phyloP scores from a whole-genome alignment of 1,140 invertebrate genomes.

The Drosophila sechellia region DNA sequence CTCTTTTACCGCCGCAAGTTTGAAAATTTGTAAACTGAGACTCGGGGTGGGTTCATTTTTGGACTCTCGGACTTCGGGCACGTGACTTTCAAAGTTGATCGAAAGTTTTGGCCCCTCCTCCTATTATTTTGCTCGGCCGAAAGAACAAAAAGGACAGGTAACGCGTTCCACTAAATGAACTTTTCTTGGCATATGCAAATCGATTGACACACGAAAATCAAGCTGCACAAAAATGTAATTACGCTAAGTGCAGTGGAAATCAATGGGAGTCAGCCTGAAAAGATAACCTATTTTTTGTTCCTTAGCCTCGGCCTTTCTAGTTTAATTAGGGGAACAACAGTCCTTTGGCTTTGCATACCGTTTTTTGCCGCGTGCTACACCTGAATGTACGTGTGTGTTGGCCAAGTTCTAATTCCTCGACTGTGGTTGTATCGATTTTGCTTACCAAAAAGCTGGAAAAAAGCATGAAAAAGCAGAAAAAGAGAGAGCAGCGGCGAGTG shows the following conservation, averaged over 20 bases:
- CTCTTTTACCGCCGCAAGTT: conserved; percentile 16
- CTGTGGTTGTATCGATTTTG: conserved; percentile 45
- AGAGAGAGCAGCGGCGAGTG: conserved; percentile 3
- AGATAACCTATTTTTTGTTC: conserved; percentile 16
- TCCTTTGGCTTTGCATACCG: conserved; percentile 16
- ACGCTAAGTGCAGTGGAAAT: conserved; percentile 70
- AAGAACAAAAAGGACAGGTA: background rate
- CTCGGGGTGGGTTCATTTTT: conserved; percentile 25
- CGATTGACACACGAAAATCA: conserved; percentile 42
- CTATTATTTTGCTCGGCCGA: background rate
- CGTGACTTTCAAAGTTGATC: conserved; percentile 74
- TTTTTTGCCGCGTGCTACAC: conserved; percentile 8
- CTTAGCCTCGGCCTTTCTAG: background rate
- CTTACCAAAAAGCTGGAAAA: conserved; percentile 29
- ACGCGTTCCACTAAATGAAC: conserved; percentile 43
- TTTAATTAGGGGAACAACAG: conserved; percentile 40
- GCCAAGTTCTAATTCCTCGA: conserved; percentile 44
- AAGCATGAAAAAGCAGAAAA: background rate
- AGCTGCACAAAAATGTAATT: conserved; percentile 69
- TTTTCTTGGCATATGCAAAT: conserved; percentile 29
- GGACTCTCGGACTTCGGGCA: conserved; percentile 30
- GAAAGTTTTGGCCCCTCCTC: conserved; percentile 14
- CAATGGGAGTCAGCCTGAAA: conserved; percentile 43
- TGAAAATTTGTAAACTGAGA: conserved; percentile 58
- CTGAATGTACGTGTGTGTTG: conserved; percentile 3